Conservation (phyloP, 2,797 vertebrate genomes). For the Smutsia gigantea region DNA sequence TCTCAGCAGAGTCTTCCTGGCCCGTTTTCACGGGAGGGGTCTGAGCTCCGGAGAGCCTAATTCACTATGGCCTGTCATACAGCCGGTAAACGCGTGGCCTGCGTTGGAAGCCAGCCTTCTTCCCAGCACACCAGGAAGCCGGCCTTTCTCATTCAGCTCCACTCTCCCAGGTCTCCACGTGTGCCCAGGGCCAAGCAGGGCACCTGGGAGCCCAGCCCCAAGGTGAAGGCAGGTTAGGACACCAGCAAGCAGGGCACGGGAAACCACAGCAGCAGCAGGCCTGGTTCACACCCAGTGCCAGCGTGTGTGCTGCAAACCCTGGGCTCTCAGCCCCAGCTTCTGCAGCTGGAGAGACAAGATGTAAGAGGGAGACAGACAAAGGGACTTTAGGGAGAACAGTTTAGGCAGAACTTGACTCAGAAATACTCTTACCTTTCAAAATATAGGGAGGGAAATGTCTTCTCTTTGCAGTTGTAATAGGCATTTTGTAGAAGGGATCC, state of each 20-base stretch:
- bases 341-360: not conserved
- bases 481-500: not conserved
- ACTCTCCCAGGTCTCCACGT: not conserved
- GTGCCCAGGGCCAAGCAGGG: not conserved
- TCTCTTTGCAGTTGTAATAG: not conserved
- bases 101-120: not conserved
- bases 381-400: not conserved
- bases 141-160: not conserved
- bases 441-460: not conserved
- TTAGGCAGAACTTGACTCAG: not conserved
- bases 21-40: not conserved
- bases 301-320: not conserved
- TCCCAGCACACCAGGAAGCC: not conserved
- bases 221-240: conserved; percentile 22
- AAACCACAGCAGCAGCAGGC: not conserved
- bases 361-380: not conserved
- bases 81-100: accelerated
- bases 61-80: accelerated
- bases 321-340: not conserved
- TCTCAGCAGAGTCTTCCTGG: not conserved
- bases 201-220: not conserved
- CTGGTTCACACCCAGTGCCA: not conserved
- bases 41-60: not conserved
- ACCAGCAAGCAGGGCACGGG: not conserved
- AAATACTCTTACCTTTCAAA: not conserved